Percentiles rank a stretch among this genome's conserved stretches.
phyloP scores from a whole-genome alignment of 2,797 vertebrate genomes.

The Ceyx erithaca region DNA sequence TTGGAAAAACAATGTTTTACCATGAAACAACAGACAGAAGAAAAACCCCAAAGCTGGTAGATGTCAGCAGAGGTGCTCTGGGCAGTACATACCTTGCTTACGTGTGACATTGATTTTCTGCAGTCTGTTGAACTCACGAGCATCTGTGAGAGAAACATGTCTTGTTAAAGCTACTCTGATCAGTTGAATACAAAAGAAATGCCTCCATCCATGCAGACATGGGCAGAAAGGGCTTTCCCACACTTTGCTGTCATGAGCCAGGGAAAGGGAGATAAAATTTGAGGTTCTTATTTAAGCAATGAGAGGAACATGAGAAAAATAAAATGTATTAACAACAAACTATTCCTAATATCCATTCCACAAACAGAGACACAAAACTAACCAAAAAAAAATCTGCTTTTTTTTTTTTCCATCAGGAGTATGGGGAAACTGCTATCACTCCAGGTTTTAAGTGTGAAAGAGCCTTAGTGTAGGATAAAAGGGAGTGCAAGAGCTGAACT shows the following conservation, averaged over 20 bases:
- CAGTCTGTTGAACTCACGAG: constrained; percentile 76
- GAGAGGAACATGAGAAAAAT: neutral
- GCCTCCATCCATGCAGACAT: neutral
- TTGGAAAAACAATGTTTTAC: neutral
- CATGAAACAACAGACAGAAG: neutral
- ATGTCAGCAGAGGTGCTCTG: neutral
- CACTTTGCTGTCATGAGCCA: neutral
- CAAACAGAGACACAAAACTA: neutral
- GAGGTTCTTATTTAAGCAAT: neutral
- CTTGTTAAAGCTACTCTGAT: neutral
- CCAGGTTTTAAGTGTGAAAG: neutral
- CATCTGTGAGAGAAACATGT: constrained; percentile 63
- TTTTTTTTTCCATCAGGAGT: neutral
- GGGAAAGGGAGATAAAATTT: neutral
- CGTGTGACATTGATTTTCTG: constrained; percentile 73
- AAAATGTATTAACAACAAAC: neutral
- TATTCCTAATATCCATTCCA: neutral
- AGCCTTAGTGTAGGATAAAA: neutral
- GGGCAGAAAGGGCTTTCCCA: neutral
- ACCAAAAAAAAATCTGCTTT: neutral
- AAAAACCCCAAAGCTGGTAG: neutral
- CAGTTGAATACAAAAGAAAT: neutral
- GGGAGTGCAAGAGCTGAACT: neutral
- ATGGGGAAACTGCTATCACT: neutral
- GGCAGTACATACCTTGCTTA: constrained; percentile 66